Evolutionary conservation across 2,797 vertebrate species (phyloP).

Genomic region (Geranospiza caerulescens): DNA sequence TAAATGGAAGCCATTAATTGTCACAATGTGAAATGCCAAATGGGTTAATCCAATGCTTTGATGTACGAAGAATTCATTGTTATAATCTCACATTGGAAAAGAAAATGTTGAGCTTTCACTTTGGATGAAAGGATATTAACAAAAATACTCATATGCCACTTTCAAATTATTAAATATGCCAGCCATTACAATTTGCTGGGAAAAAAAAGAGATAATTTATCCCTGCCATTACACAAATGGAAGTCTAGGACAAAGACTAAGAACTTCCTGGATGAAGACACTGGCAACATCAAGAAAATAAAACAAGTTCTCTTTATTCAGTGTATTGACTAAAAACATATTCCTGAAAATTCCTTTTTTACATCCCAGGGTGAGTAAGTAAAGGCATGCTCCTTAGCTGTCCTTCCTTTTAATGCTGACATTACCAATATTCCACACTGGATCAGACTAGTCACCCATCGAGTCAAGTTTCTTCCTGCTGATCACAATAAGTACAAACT

Average conservation of each 20-base stretch:
- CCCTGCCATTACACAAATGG: not conserved
- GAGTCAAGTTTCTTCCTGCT: not conserved
- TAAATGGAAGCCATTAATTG: slow-evolving; percentile 43
- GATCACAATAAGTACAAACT: not conserved
- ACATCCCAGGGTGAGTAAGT: not conserved
- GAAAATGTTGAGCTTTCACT: not conserved
- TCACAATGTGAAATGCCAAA: not conserved
- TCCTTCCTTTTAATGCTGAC: not conserved
- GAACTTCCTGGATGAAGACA: not conserved
- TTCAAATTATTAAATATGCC: not conserved
- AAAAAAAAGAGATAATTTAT: not conserved
- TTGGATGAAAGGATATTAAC: not conserved
- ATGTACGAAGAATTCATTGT: not conserved
- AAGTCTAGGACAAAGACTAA: not conserved
- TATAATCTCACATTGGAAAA: not conserved
- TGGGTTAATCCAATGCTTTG: not conserved
- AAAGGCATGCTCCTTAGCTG: not conserved
- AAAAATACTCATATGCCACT: not conserved
- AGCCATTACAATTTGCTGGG: not conserved
- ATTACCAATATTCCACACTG: not conserved
- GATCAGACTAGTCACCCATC: not conserved
- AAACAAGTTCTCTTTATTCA: not conserved
- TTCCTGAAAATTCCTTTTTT: not conserved
- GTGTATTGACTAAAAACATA: not conserved
- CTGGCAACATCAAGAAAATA: not conserved